These are phyloP conservation scores for Dufourea novaeangliae DNA, from an alignment of 1,140 invertebrate species.

Conservation along the genomic window DNA sequence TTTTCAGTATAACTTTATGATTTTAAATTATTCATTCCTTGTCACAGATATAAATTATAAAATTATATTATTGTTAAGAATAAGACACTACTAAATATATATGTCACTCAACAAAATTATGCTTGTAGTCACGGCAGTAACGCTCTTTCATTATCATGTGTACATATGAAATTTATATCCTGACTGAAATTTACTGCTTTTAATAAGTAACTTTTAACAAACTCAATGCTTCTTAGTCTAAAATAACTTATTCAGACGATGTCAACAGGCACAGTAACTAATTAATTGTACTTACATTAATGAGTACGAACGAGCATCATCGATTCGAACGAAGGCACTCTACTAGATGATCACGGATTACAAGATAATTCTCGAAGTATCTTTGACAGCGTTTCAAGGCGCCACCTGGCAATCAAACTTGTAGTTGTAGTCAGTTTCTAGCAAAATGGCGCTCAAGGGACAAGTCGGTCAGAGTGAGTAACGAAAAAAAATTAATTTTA, in stretches of 20 bases:
- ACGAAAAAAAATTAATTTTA: conserved; percentile 69
- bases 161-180: no score
- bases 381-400: conserved; percentile 9
- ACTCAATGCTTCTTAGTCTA: neutral
- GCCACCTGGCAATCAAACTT: conserved; percentile 52
- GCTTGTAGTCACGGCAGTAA: neutral
- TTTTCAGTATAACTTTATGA: neutral
- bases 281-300: conserved; percentile 15
- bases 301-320: neutral
- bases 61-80: no score
- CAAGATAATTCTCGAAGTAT: conserved; percentile 44
- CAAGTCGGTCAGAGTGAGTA: conserved; percentile 84
- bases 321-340: conserved; percentile 20
- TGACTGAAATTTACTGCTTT: neutral
- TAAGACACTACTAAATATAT: no score
- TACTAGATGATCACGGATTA: conserved; percentile 17
- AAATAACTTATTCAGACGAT: no score
- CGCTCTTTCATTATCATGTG: neutral
- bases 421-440: conserved; percentile 63
- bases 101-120: no score
- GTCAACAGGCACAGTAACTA: no score
- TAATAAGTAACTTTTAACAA: neutral
- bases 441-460: conserved; percentile 84
- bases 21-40: no score
- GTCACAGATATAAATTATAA: neutral